These are phyloP conservation scores for Paramuricea clavata DNA, from an alignment of 92 coral and sea anemone species.

Conservation along the genomic window DNA sequence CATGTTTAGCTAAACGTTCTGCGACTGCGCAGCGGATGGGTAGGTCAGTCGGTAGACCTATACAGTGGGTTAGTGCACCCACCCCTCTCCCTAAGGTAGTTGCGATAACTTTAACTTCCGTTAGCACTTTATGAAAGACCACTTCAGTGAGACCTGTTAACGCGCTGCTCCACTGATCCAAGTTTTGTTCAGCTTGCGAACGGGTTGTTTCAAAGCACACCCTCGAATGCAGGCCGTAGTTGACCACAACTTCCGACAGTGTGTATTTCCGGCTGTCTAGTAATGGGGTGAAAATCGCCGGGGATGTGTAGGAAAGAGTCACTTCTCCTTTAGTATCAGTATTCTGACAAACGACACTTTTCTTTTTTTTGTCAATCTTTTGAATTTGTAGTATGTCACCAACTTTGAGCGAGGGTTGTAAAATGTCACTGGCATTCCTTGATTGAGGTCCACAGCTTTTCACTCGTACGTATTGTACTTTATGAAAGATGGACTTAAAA, in stretches of 20 bases:
- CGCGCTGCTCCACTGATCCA: not conserved
- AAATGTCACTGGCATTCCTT: not conserved
- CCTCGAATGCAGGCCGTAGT: not conserved
- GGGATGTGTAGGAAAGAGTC: not conserved
- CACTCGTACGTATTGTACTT: not conserved
- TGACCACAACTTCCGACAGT: not conserved
- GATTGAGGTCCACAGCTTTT: not conserved
- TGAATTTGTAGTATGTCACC: not conserved
- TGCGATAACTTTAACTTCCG: not conserved
- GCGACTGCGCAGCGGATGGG: not conserved
- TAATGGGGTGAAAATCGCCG: not conserved
- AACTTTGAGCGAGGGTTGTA: not conserved
- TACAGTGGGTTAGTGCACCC: not conserved
- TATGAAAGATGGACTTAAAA: not conserved
- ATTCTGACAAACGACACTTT: not conserved
- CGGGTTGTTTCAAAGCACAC: not conserved
- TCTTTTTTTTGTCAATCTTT: not conserved
- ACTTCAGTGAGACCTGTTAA: not conserved
- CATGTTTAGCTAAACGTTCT: not conserved
- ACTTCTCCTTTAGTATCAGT: not conserved
- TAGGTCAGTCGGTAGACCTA: conserved; percentile 13
- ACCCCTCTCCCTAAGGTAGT: not conserved
- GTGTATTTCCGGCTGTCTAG: not conserved
- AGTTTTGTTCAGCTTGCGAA: not conserved
- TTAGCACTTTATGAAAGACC: not conserved